Conservation (phyloP, 2,888 invertebrate species). For the Tetrapedia diversipes region DNA sequence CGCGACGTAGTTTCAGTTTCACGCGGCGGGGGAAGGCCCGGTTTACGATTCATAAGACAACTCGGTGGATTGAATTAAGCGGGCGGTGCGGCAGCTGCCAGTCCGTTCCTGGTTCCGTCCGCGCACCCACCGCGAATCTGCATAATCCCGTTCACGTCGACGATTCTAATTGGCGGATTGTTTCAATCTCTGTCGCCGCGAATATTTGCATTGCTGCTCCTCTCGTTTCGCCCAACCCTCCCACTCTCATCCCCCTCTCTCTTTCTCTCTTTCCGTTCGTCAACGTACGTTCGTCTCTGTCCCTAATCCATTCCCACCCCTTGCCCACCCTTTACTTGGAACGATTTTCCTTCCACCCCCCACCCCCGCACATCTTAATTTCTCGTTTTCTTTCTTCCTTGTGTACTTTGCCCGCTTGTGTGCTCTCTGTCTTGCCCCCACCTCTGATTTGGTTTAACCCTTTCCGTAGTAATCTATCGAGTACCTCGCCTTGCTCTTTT, state of each 20-base stretch:
- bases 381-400: constrained; percentile 33
- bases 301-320: constrained; percentile 17
- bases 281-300: constrained; percentile 23
- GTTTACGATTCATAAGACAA: constrained; percentile 82
- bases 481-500: not conserved
- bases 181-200: constrained; percentile 80
- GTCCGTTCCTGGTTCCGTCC: constrained; percentile 68
- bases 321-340: constrained; percentile 26
- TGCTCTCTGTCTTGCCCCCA: not conserved
- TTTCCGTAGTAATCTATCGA: not conserved
- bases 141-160: constrained; percentile 82
- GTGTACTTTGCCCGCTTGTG: not conserved
- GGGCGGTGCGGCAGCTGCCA: constrained; percentile 79
- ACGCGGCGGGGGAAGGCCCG: constrained; percentile 61
- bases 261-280: constrained; percentile 1
- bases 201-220: constrained; percentile 76
- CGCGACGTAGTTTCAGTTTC: constrained; percentile 71
- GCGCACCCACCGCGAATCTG: constrained; percentile 78
- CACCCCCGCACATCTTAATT: constrained; percentile 16
- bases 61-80: constrained; percentile 82
- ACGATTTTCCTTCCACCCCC: constrained; percentile 20
- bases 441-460: not conserved
- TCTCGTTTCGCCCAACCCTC: constrained; percentile 22
- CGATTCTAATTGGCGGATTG: constrained; percentile 82
- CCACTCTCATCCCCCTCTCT: constrained; percentile 8